Evolutionary conservation across 2,888 invertebrate species (phyloP).

Genomic region (Anarsia innoxiella): DNA sequence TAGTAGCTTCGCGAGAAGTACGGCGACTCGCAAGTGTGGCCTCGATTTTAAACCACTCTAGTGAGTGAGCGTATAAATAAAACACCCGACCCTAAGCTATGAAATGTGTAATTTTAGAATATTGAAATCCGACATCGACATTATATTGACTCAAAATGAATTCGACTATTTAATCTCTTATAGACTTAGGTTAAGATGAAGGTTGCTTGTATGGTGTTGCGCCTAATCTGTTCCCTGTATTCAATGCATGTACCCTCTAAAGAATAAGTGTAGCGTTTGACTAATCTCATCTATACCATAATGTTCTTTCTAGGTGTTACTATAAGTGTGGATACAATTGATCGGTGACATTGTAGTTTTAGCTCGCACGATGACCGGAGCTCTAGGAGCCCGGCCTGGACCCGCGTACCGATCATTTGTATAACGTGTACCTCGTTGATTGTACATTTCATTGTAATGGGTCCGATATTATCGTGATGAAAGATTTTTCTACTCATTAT

Average conservation of each 20-base stretch:
- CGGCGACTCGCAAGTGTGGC: constrained; percentile 57
- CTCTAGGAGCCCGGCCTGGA: too few species aligned
- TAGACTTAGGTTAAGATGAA: constrained; percentile 39
- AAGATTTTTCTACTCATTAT: constrained; percentile 10
- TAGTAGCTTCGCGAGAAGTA: constrained; percentile 23
- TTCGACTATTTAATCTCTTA: constrained; percentile 22
- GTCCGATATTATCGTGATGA: constrained; percentile 33
- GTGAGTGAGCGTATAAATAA: constrained; percentile 37
- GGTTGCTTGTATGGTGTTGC: constrained; percentile 38
- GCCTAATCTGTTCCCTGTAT: constrained; percentile 30
- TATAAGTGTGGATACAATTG: constrained; percentile 40
- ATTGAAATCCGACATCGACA: constrained; percentile 17
- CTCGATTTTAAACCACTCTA: constrained; percentile 63
- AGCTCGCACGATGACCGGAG: too few species aligned
- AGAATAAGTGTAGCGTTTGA: constrained; percentile 41
- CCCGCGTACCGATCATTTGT: constrained; percentile 41
- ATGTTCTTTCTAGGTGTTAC: constrained; percentile 39
- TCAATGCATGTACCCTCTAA: constrained; percentile 41
- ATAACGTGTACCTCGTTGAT: constrained; percentile 38
- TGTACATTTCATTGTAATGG: constrained; percentile 72
- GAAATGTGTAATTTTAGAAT: constrained; percentile 70
- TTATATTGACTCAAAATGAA: constrained; percentile 1
- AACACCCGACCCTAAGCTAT: constrained; percentile 57
- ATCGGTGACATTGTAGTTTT: constrained; percentile 30
- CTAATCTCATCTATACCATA: constrained; percentile 28